A percentile compares a stretch with the other conserved stretches of the same genome.
Evolutionary conservation across 2,888 invertebrate species (phyloP).

Genomic region (Agonum fuliginosum): DNA sequence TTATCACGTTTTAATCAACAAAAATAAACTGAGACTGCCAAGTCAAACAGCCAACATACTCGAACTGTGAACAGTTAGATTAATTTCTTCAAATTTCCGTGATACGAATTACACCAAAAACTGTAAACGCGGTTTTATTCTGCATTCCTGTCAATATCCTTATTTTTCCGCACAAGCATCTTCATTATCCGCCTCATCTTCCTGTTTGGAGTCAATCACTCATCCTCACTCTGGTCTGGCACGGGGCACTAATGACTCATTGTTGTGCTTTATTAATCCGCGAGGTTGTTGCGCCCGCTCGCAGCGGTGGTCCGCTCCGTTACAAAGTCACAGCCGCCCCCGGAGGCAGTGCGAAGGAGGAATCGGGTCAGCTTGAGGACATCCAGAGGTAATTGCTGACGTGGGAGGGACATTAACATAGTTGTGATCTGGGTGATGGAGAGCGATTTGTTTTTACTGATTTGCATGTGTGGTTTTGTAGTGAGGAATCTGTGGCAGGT

Average conservation of each 20-base stretch:
- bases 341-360: neutral
- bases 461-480: neutral
- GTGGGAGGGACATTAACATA: neutral
- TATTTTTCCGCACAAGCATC: neutral
- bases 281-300: constrained; percentile 46
- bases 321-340: neutral
- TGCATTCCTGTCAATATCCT: too few species aligned
- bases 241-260: constrained; percentile 48
- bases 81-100: too few species aligned
- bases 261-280: constrained; percentile 53
- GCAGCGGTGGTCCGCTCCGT: constrained; percentile 21
- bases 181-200: neutral
- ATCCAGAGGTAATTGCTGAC: neutral
- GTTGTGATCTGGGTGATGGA: neutral
- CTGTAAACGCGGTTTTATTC: too few species aligned
- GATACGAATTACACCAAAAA: too few species aligned
- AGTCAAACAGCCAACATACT: too few species aligned
- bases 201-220: neutral
- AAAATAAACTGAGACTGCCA: too few species aligned
- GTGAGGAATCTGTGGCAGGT: neutral
- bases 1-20: too few species aligned
- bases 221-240: neutral
- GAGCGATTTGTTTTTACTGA: neutral
- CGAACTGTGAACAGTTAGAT: too few species aligned
- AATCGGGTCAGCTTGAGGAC: neutral